Evolutionary conservation across 2,797 vertebrate species (phyloP), one percentile per base, ranked within the genome.

Genomic region (Typhlichthys eigenmanni): DNA sequence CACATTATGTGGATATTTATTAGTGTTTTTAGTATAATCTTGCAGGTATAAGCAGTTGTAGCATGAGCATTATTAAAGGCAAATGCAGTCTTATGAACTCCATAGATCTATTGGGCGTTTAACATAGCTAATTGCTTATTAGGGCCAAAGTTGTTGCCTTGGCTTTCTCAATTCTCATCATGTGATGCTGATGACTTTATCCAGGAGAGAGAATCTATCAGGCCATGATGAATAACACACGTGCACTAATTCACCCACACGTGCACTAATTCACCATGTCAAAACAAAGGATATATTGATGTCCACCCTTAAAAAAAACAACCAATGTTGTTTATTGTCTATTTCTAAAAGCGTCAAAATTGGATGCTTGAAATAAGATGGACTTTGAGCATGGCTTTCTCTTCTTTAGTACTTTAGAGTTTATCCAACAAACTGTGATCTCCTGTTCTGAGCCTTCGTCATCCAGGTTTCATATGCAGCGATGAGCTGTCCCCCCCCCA

Each of bases 171-270:
- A 19, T 19, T 19, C 19, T 19, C 19, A 19, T 19, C 19, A 19
- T 75, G 69, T 72, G 66, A 79, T 66, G 53, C 71, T 60, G 66
- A 76, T 65, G 62, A 72, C 65, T 75, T 82, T 66, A 82, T 78
- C 86, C 85, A 83, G 83, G 71, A 82, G 72, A 87, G 81, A 79
- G 77, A 80, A 72, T 75, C 78, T 85, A 83, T 87, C 85, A 87
- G 60, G 68, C 74, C 71, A 47, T 83, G 85, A 89, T 86, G 72
- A 80, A 81, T 89, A 88, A 86, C 74, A 29, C 24, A 29, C 82
- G 34, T 62, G 67, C 77, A 61, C 58, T 63, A 50, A 61, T 47
- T 62, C 48, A 16, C 55, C 48, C 24, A 24, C 24, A 24, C 66
- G 70, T 7, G 29, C 53, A 61, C 58, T 63, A 50, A 61, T 47